phyloP scores from a whole-genome alignment of 2,113 vertebrate genomes.

The Amazona guildingii region DNA sequence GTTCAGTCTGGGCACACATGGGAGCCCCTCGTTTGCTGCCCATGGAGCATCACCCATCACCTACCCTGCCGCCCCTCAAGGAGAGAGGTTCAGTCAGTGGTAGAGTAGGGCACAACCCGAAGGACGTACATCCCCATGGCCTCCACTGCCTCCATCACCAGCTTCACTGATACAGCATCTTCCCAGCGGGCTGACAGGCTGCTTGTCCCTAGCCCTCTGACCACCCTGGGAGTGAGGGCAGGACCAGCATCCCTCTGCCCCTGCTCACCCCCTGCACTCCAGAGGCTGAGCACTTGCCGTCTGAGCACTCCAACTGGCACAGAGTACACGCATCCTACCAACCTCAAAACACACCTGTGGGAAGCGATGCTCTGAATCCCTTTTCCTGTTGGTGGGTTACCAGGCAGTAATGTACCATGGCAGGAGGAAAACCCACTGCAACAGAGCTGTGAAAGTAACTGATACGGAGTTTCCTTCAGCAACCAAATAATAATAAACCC shows the following conservation, averaged over 20 bases:
- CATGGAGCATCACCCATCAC: rapidly evolving
- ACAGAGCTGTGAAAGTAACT: neutral
- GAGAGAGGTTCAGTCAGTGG: neutral
- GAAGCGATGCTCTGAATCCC: rapidly evolving
- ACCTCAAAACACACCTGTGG: neutral
- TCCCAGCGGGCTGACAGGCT: neutral
- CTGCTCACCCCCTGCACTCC: neutral
- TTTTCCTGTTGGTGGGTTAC: neutral
- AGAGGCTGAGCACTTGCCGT: neutral
- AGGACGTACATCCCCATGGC: neutral
- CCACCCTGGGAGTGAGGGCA: neutral
- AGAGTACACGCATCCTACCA: neutral
- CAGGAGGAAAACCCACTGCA: neutral
- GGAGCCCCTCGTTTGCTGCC: neutral
- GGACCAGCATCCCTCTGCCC: neutral
- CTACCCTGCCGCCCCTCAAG: rapidly evolving
- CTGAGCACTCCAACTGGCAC: rapidly evolving
- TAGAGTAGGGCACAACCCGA: rapidly evolving
- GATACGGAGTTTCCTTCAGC: neutral
- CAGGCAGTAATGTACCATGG: rapidly evolving
- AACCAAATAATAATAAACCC: neutral
- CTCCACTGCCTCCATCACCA: too few species aligned
- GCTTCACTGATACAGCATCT: neutral
- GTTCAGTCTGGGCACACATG: rapidly evolving
- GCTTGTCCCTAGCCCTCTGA: neutral